Conservation (phyloP, 37 sponge, comb jelly and placozoan species). For the Mnemiopsis leidyi region DNA sequence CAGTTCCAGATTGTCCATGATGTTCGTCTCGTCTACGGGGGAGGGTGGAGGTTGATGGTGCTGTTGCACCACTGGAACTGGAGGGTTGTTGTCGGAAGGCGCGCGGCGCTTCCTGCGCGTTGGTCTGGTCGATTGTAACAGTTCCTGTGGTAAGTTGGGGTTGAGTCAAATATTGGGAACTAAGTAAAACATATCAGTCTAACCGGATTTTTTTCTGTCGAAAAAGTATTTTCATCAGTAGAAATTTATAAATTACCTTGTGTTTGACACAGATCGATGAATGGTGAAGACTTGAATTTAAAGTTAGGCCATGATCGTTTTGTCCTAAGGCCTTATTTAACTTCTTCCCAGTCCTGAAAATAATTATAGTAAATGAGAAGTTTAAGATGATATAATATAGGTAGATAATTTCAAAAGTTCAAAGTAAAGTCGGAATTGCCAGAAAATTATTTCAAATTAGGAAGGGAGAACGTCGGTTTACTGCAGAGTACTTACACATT, state of each 20-base stretch:
- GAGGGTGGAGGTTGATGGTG: conserved; percentile 52
- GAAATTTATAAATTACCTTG: not conserved
- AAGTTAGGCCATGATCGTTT: not conserved
- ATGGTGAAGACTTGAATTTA: not conserved
- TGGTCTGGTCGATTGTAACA: not conserved
- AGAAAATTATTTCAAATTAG: no score
- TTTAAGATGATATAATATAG: no score
- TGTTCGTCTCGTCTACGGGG: conserved; percentile 54
- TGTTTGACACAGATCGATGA: conserved; percentile 2
- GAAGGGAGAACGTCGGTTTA: no score
- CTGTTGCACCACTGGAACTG: conserved; percentile 1
- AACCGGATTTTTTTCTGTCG: no score
- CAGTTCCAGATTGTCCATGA: conserved; percentile 63
- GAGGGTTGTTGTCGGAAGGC: conserved; percentile 44
- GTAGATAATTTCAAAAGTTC: no score
- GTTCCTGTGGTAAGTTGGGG: conserved; percentile 38
- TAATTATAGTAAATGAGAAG: not conserved
- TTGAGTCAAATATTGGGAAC: no score
- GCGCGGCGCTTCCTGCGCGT: conserved; percentile 7
- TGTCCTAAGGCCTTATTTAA: not conserved
- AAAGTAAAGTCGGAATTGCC: no score
- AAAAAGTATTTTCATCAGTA: no score
- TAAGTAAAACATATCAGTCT: no score
- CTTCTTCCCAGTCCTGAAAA: conserved; percentile 8
- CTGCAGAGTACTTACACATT: conserved; percentile 50